Evolutionary conservation across 2,113 vertebrate genomes (phyloP).

Genomic region (Sporophila hypoxantha): DNA sequence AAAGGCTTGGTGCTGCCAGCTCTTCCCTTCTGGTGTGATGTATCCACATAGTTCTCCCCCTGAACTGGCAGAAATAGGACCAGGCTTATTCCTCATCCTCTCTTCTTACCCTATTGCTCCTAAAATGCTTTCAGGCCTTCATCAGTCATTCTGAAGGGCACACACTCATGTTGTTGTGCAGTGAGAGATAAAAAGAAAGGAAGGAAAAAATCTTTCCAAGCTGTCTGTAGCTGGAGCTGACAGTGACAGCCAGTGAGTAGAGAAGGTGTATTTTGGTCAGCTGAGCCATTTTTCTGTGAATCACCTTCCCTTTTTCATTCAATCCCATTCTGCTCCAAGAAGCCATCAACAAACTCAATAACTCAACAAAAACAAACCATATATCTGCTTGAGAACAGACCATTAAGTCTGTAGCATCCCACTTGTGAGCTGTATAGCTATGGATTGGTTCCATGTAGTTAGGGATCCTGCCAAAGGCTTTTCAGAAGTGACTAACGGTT

Average conservation of each 20-base stretch:
- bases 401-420: constrained; percentile 51
- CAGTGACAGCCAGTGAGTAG: not conserved
- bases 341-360: constrained; percentile 54
- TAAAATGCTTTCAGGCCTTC: not conserved
- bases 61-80: not conserved
- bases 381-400: constrained; percentile 43
- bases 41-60: not conserved
- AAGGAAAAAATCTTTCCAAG: not conserved
- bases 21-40: not conserved
- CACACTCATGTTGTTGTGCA: not conserved
- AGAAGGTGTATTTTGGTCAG: constrained; percentile 27
- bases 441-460: constrained; percentile 53
- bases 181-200: not conserved
- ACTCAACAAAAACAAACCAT: constrained; percentile 58
- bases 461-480: constrained; percentile 47
- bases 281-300: constrained; percentile 40
- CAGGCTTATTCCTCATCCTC: not conserved
- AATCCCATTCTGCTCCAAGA: constrained; percentile 45
- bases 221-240: not conserved
- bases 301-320: constrained; percentile 57
- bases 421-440: constrained; percentile 18
- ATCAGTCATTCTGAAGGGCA: not conserved
- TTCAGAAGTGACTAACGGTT: constrained; percentile 53
- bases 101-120: not conserved
- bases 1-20: not conserved